Conservation (phyloP, 2,797 vertebrate species). For the Limnodromus scolopaceus region DNA sequence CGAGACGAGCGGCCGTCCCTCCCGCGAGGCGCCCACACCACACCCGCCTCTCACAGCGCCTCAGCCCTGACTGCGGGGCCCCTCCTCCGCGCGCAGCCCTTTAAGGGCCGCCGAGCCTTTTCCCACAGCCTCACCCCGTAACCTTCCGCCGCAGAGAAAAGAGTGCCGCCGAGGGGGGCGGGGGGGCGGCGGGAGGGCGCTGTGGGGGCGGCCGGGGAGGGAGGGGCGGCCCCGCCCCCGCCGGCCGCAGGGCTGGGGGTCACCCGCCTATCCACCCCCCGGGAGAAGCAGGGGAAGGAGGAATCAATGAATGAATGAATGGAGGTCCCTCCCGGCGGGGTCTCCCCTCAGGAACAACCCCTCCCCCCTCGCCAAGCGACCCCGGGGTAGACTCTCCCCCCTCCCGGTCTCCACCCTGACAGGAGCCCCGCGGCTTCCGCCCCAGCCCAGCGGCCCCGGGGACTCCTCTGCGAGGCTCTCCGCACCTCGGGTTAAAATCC, state of each 20-base stretch:
- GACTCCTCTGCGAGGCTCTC: neutral
- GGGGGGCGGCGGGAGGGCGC: no score
- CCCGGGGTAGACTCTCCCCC: no score
- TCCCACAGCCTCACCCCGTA: fast-evolving
- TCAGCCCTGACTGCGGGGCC: fast-evolving
- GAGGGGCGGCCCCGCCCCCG: neutral
- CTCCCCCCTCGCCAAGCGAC: neutral
- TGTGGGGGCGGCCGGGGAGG: neutral
- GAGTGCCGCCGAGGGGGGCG: neutral
- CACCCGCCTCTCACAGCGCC: fast-evolving
- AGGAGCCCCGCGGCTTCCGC: neutral
- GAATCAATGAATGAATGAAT: neutral
- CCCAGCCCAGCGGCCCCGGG: fast-evolving
- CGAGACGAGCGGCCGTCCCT: neutral
- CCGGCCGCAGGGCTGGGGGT: neutral
- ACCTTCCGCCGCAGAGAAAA: conserved; percentile 46
- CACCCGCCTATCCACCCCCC: fast-evolving
- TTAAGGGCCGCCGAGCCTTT: fast-evolving
- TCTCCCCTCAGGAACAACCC: neutral
- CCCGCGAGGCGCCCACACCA: fast-evolving
- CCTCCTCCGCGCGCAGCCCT: neutral
- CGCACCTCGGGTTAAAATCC: neutral
- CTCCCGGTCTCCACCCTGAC: no score
- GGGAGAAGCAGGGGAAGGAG: neutral
- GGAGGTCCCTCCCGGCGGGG: neutral